Conservation (phyloP, 2,888 invertebrate species). For the Acleris holmiana region DNA sequence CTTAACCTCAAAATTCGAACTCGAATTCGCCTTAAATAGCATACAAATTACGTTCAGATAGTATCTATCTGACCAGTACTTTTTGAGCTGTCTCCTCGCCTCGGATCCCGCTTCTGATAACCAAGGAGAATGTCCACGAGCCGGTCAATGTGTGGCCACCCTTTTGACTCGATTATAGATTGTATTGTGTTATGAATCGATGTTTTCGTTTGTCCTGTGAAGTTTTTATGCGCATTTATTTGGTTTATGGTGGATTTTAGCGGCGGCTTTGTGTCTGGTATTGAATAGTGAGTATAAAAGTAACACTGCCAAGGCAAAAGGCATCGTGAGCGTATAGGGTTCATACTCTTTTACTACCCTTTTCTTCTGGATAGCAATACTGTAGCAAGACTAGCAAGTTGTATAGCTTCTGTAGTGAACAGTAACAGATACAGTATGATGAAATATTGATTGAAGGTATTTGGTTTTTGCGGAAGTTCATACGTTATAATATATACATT, state of each 20-base stretch:
- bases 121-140: constrained; percentile 64
- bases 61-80: constrained; percentile 11
- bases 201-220: constrained; percentile 70
- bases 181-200: constrained; percentile 82
- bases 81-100: constrained; percentile 59
- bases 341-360: no score
- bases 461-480: no score
- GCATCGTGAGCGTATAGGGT: no score
- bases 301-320: not conserved
- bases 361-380: no score
- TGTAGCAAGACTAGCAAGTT: no score
- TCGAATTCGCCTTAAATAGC: constrained; percentile 22
- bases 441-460: no score
- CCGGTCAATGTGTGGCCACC: constrained; percentile 71
- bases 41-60: constrained; percentile 28
- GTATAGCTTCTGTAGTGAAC: no score
- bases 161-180: constrained; percentile 76
- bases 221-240: constrained; percentile 65
- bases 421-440: no score
- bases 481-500: no score
- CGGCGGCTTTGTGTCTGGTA: constrained; percentile 49
- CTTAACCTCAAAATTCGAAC: constrained; percentile 6
- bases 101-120: constrained; percentile 66
- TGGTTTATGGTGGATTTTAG: constrained; percentile 56
- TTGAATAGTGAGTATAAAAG: constrained; percentile 43